Conservation (phyloP, 2,888 invertebrate genomes). For the Clepsis dumicolana region DNA sequence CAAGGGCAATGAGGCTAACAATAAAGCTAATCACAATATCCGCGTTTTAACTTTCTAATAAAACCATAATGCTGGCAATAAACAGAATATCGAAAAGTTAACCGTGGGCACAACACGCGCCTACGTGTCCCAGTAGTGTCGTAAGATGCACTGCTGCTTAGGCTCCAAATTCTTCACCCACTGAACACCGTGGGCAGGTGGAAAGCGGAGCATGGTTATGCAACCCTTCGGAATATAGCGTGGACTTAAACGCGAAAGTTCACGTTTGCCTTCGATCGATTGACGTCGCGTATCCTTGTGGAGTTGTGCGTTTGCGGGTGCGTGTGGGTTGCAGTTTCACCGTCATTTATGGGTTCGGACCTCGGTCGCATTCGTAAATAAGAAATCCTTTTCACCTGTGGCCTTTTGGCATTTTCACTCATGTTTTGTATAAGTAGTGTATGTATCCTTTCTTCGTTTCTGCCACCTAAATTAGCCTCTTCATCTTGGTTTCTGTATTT, state of each 20-base stretch:
- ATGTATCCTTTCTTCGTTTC: too few relatives aligned
- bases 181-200: conserved; percentile 77
- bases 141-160: conserved; percentile 68
- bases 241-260: conserved; percentile 74
- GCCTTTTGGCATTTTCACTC: too few relatives aligned
- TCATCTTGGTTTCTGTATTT: too few relatives aligned
- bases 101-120: conserved; percentile 67
- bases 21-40: not conserved
- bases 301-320: not conserved
- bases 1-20: not conserved
- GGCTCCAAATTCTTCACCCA: conserved; percentile 79
- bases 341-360: not conserved
- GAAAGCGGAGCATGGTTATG: conserved; percentile 79
- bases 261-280: conserved; percentile 47
- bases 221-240: conserved; percentile 64
- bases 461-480: too few relatives aligned
- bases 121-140: conserved; percentile 74
- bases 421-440: too few relatives aligned
- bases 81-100: conserved; percentile 59
- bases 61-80: conserved; percentile 49
- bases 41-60: conserved; percentile 30
- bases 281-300: conserved; percentile 16
- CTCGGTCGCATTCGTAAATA: conserved; percentile 1
- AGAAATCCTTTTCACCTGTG: not conserved
- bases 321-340: not conserved